Conservation (phyloP, 2,797 vertebrate species). For the Fringilla coelebs region DNA sequence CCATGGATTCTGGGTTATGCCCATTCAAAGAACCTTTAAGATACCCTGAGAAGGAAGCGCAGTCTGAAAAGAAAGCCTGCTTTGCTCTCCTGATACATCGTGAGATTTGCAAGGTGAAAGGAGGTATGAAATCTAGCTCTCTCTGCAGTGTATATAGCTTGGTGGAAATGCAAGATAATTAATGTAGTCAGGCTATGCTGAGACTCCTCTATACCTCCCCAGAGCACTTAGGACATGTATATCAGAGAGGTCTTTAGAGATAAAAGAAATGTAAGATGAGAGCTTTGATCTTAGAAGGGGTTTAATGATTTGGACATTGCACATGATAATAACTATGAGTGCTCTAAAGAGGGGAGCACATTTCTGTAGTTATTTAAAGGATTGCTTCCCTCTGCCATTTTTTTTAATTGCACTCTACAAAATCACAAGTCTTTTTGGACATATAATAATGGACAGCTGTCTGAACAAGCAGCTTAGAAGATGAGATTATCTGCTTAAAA, state of each 20-base stretch:
- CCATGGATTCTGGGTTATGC: background rate
- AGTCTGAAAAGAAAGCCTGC: background rate
- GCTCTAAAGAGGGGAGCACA: background rate
- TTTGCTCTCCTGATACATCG: background rate
- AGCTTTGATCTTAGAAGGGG: background rate
- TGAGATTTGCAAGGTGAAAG: background rate
- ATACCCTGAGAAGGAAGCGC: background rate
- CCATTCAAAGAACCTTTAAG: background rate
- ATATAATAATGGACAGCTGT: background rate
- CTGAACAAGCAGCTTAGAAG: background rate
- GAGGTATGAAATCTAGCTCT: background rate
- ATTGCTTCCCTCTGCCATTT: background rate
- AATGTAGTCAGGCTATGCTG: background rate
- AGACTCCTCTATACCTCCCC: background rate
- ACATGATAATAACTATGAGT: background rate
- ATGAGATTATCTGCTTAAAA: background rate
- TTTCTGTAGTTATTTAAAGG: background rate
- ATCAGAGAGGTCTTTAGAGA: background rate
- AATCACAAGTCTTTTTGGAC: background rate
- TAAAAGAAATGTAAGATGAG: background rate
- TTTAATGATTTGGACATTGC: background rate
- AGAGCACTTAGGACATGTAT: background rate
- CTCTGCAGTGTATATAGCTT: background rate
- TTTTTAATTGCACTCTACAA: background rate
- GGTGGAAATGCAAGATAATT: background rate